Evolutionary conservation across 2,113 vertebrate genomes (phyloP), one percentile per base, ranked within the genome.

Genomic region (Athene cunicularia): DNA sequence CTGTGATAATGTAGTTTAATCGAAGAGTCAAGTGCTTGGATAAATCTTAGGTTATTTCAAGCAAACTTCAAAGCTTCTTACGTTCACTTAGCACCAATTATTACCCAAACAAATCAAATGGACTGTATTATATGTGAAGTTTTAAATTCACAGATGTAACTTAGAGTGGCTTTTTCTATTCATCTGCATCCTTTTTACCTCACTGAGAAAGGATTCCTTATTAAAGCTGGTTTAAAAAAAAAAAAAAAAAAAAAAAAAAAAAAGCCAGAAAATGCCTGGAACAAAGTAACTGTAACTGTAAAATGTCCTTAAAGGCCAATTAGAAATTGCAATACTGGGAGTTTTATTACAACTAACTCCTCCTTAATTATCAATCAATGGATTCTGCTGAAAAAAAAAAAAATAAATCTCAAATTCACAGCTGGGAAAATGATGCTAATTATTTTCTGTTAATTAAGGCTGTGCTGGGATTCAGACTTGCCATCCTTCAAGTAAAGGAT

Each of bases 351-450:
- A 98, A 98, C 97, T 98, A 98, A 98, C 97, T 98, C 98, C 98
- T 98, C 97, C 98, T 98, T 98, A 98, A 98, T 98, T 98, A 98
- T 98, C 98, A 98, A 98, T 98, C 98, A 98, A 98, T 98, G 98
- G 95, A 98, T 98, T 98, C 98, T 87, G 96, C 95, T 97, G 86
- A 41, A 97, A 96, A 96, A 97, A 97, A 97, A 97, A 75, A 37
- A 37, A 37, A 9, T 80, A 37, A 37, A 9, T 80, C 90, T 97
- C 93, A 95, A 98, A 98, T 98, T 98, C 98, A 98, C 98, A 98
- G 95, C 97, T 98, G 98, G 98, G 98, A 98, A 98, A 98, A 97
- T 98, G 98, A 98, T 98, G 98, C 98, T 98, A 98, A 98, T 98
- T 98, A 98, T 98, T 98, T 98, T 98, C 97, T 98, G 98, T 98